Conservation (phyloP, 2,113 vertebrate genomes). For the Dunckerocampus dactyliophorus region DNA sequence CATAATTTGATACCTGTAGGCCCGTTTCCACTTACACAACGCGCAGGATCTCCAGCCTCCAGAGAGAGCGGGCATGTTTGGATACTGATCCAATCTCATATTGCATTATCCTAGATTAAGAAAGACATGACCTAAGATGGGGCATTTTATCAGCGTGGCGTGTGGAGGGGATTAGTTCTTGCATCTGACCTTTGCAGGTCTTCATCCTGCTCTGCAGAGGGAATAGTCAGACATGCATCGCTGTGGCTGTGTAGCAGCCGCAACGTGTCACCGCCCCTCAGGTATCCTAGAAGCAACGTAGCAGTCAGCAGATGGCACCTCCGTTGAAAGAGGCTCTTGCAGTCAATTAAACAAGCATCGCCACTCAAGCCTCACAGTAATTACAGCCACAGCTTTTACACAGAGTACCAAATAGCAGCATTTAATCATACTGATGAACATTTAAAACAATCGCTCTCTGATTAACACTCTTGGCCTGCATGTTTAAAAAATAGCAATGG, state of each 20-base stretch:
- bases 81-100: conserved; percentile 87
- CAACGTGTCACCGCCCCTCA: conserved; percentile 90
- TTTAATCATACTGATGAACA: not conserved
- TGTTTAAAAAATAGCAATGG: not conserved
- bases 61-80: conserved; percentile 88
- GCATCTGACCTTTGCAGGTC: conserved; percentile 82
- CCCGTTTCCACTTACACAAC: conserved; percentile 82
- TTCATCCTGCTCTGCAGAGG: conserved; percentile 79
- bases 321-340: not conserved
- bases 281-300: conserved; percentile 75
- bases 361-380: not conserved
- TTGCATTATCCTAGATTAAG: conserved; percentile 79
- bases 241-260: conserved; percentile 87
- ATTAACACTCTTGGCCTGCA: not conserved
- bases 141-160: not conserved
- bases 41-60: conserved; percentile 89
- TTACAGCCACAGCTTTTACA: not conserved
- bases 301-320: not conserved
- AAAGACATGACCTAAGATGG: conserved; percentile 17
- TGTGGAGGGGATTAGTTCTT: not conserved
- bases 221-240: conserved; percentile 88
- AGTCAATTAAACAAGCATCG: not conserved
- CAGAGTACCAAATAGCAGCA: not conserved
- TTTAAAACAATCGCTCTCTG: not conserved
- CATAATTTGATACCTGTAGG: conserved; percentile 1